These are phyloP conservation scores for Otolemur garnettii DNA, from an alignment of 2,113 vertebrate species.

Conservation along the genomic window DNA sequence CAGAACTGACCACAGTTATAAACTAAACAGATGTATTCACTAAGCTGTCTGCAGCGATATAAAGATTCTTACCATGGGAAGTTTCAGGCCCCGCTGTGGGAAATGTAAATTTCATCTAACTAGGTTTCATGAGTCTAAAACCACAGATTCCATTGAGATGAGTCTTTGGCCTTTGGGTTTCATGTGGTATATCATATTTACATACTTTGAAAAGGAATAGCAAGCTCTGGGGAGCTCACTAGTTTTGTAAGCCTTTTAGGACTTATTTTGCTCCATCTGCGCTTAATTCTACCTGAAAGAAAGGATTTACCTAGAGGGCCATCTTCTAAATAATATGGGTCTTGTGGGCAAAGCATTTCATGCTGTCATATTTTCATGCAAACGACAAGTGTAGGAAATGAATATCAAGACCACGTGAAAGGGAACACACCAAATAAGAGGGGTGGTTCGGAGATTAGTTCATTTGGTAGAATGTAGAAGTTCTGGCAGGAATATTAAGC, in stretches of 20 bases:
- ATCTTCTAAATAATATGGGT: not conserved
- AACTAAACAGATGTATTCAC: conserved; percentile 65
- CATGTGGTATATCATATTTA: conserved; percentile 62
- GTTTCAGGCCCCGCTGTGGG: conserved; percentile 56
- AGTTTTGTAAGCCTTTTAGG: not conserved
- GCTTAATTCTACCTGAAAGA: conserved; percentile 14
- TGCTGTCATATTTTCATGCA: not conserved
- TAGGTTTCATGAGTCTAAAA: conserved; percentile 60
- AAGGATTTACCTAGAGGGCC: not conserved
- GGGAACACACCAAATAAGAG: not conserved
- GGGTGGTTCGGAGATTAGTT: not conserved
- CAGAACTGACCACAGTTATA: conserved; percentile 19
- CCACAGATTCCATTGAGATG: conserved; percentile 80
- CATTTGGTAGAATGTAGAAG: not conserved
- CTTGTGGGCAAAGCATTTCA: not conserved
- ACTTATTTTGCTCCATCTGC: not conserved
- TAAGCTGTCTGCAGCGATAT: conserved; percentile 43
- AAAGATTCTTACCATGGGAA: conserved; percentile 50
- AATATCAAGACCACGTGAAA: not conserved
- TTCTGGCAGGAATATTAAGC: not conserved
- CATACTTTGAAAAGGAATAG: conserved; percentile 56
- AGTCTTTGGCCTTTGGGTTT: conserved; percentile 57
- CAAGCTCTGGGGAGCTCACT: not conserved
- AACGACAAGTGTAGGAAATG: not conserved
- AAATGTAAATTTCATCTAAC: conserved; percentile 64